Percentiles rank a stretch among this genome's conserved stretches.
These are phyloP conservation scores for Phragmatobia fuliginosa DNA, from an alignment of 2,888 invertebrate genomes.

Conservation along the genomic window DNA sequence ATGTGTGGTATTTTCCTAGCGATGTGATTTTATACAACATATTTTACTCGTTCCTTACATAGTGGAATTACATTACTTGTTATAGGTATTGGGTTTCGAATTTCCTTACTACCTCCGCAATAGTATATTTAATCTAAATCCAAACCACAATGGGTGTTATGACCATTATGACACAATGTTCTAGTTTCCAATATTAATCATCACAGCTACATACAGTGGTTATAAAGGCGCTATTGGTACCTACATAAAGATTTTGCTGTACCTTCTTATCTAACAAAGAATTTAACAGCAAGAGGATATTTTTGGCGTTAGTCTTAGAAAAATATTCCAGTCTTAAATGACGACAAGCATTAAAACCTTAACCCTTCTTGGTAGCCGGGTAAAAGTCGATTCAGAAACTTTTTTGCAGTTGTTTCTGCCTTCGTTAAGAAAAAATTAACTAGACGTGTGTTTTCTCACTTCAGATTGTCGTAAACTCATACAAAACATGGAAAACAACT, in stretches of 20 bases:
- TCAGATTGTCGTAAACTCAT: slow-evolving; percentile 17
- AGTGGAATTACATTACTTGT: neutral
- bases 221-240: neutral
- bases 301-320: neutral
- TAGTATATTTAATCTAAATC: neutral
- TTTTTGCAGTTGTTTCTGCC: no score
- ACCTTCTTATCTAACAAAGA: neutral
- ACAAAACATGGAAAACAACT: slow-evolving; percentile 33
- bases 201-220: no score
- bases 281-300: neutral
- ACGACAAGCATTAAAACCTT: neutral
- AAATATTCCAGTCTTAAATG: neutral
- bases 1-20: slow-evolving; percentile 15
- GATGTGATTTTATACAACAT: slow-evolving; percentile 3
- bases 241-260: neutral
- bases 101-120: slow-evolving; percentile 35
- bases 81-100: neutral
- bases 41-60: neutral
- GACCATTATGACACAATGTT: neutral
- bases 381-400: no score
- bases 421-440: no score
- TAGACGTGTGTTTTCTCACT: neutral
- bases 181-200: slow-evolving; percentile 9
- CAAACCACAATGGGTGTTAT: slow-evolving; percentile 8
- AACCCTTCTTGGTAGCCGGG: no score